Base-by-base conservation (phyloP, 1,140 invertebrate genomes). In the Coenobita brevimanus region DNA sequence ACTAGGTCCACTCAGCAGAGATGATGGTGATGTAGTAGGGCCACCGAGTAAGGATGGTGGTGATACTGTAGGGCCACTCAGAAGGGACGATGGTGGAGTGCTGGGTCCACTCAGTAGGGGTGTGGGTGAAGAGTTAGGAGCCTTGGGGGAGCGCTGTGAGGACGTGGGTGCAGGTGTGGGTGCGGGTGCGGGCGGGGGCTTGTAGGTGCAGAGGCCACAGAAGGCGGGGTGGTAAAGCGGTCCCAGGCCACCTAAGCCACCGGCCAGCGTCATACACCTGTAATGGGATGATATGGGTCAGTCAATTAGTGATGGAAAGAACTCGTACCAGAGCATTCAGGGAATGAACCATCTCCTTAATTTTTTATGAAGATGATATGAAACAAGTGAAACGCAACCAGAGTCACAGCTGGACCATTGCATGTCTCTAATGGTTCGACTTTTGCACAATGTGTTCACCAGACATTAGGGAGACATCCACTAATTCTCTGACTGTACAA, bases 161-260 rank as follows among this genome's bases (percentile, higher is more conserved):
- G n/a, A n/a, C n/a, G n/a, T n/a, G n/a, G n/a, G n/a, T 24, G 57
- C 30, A 50, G 46, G 46, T n/a, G n/a, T n/a, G 0, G 82, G 13
- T 2, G 69, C 71, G 30, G 82, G n/a, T 6, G 79, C 33, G 2
- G 79, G 57, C n/a, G 79, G 21, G 30, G 79, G 79, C 57, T 88
- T 88, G 79, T 82, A 82, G 54, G 86, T 88, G 24, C 86, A 88
- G 36, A 88, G 71, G n/a, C 86, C 86, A 64, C 86, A 88, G 54
- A 88, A 88, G 36, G 86, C 86, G 3, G 86, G 86, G 71, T 88
- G 86, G 69, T 88, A 88, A 8, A 88, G 69, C 15, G 86, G 79
- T 6, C 86, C 86, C 21, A 88, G 57, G 33, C 79, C 79, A 10
- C 86, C 78, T 4, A 88, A 57, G 2, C 79, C 79, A 10, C 84